Conservation (phyloP, 2,113 vertebrate genomes). For the Myrmophylax atrothorax region DNA sequence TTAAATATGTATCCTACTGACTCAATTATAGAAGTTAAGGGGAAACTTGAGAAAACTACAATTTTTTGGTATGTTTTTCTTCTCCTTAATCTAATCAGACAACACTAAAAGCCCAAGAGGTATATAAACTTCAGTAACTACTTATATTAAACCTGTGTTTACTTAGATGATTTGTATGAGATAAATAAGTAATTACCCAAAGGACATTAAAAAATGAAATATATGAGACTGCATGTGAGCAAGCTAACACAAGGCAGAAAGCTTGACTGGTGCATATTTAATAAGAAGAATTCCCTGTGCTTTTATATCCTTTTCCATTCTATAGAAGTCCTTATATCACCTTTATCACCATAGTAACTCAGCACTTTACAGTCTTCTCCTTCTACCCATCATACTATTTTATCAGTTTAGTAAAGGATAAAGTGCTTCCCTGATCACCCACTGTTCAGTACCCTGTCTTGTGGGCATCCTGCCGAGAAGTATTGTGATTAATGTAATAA, state of each 20-base stretch:
- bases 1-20: constrained; percentile 39
- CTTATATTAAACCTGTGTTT: constrained; percentile 66
- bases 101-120: constrained; percentile 63
- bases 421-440: background rate
- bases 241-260: constrained; percentile 35
- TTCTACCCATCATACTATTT: background rate
- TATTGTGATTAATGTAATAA: background rate
- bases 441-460: background rate
- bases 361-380: background rate
- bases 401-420: background rate
- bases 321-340: constrained; percentile 68
- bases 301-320: constrained; percentile 21
- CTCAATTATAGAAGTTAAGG: constrained; percentile 36
- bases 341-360: constrained; percentile 58
- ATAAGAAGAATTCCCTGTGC: constrained; percentile 35
- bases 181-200: constrained; percentile 65
- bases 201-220: constrained; percentile 65
- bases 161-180: constrained; percentile 67
- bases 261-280: constrained; percentile 50
- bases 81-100: constrained; percentile 68
- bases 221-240: constrained; percentile 51
- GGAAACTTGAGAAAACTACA: constrained; percentile 60
- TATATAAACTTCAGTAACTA: constrained; percentile 54
- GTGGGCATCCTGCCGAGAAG: background rate
- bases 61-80: constrained; percentile 66